A percentile compares a stretch with the other conserved stretches of the same genome.
phyloP scores from a whole-genome alignment of 2,888 invertebrate species.

The Cryptocephalus primarius region DNA sequence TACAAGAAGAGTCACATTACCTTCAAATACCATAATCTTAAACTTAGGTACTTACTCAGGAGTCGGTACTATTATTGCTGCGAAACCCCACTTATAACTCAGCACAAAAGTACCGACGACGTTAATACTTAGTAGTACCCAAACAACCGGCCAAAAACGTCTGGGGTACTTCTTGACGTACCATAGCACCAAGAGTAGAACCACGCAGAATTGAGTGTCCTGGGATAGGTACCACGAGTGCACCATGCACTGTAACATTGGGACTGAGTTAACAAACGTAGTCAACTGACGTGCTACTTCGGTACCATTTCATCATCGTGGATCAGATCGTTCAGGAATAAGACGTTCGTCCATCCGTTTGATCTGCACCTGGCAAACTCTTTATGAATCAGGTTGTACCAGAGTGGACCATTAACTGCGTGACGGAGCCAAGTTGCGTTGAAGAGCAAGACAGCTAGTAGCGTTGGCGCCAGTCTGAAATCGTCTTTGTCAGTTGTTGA shows the following conservation, averaged over 20 bases:
- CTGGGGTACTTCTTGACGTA: not conserved
- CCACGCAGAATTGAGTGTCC: not conserved
- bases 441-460: conserved; percentile 14
- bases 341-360: conserved; percentile 24
- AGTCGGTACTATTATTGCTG: not conserved
- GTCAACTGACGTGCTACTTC: no score
- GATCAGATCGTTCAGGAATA: conserved; percentile 22
- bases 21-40: no score
- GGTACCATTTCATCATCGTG: conserved; percentile 20
- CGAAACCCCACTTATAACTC: not conserved
- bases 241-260: not conserved
- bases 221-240: not conserved
- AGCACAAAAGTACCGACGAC: not conserved
- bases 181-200: not conserved
- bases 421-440: conserved; percentile 15
- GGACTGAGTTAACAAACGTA: not conserved
- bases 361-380: conserved; percentile 16
- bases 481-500: no score
- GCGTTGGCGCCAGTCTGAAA: conserved; percentile 21
- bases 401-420: conserved; percentile 19
- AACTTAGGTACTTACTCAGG: not conserved
- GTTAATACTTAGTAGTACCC: not conserved
- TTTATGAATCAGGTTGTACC: conserved; percentile 12
- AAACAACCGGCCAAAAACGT: not conserved
- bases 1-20: no score